Base-by-base conservation (phyloP, 2,113 vertebrate genomes). In the Pholis gunnellus region DNA sequence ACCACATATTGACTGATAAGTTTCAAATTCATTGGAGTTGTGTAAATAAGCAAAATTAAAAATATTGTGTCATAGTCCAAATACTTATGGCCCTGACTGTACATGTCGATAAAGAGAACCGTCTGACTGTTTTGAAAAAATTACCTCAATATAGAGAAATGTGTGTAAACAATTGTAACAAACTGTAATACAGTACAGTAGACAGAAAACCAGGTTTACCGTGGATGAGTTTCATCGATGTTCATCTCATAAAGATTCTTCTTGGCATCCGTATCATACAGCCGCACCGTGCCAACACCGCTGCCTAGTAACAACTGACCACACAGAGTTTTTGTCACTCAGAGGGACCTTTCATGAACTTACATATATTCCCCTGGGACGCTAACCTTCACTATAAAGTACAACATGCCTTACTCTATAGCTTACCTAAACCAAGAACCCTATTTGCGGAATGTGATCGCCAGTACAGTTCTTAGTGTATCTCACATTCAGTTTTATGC, bases 191-290 rank as follows among this genome's bases (percentile, higher is more conserved):
- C 17, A 50, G 17, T 34, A 27, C 5, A 31, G 8, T 5, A 29
- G 36, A 27, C 48, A 50, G n/a, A 36, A 17, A 46, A 2, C 6
- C 25, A 14, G 27, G 9, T 54, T 87, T 92, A 99, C 98, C 98
- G 96, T 75, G 97, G 97, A 92, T 98, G 97, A 5, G 95, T 94
- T 0, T 98, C 97, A 2, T 97, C 96, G 60, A 99, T 98, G 84
- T 87, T 96, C 93, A 99, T 97, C 91, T 99, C 98, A 59, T 97
- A 99, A 38, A 99, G 96, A 78, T 97, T 99, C 95, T 99, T 99
- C 96, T 99, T 99, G 0, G 97, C 97, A 38, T 99, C 97, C 0
- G 98, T 99, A 83, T 99, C 98, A 5, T 99, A 99, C 2, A 99
- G 96, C 27, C 97, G 96, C 52, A 99, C 98, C 0, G 97, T 99